These are phyloP conservation scores for Amphipoea oculea DNA, from an alignment of 2,888 invertebrate species.

Conservation along the genomic window DNA sequence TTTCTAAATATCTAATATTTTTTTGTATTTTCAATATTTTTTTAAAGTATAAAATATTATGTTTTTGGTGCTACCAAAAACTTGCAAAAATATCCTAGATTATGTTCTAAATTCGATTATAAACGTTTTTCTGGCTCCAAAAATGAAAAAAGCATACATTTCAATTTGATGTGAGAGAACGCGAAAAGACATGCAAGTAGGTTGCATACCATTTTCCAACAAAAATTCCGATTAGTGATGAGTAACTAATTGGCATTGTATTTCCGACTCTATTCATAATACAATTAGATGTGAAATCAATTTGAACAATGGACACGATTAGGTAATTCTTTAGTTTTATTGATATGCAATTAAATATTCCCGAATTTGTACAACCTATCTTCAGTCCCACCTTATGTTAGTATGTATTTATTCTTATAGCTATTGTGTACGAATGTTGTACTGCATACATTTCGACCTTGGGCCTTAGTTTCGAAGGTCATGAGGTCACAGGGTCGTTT, in stretches of 20 bases:
- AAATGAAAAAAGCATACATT: background rate
- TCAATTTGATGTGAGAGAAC: background rate
- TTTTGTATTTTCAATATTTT: background rate
- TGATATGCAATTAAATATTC: slow-evolving; percentile 27
- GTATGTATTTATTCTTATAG: slow-evolving; percentile 62
- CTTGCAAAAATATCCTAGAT: background rate
- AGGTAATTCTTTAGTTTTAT: background rate
- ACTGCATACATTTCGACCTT: slow-evolving; percentile 67
- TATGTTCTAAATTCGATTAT: background rate
- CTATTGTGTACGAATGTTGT: slow-evolving; percentile 71
- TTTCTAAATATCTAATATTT: background rate
- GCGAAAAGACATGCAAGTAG: background rate
- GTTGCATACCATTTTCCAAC: background rate
- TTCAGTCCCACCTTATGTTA: slow-evolving; percentile 47
- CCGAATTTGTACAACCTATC: background rate
- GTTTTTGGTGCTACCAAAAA: background rate
- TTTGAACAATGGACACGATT: background rate
- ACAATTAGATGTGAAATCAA: background rate
- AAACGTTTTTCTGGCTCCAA: background rate
- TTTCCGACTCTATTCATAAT: background rate
- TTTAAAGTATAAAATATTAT: too few relatives aligned
- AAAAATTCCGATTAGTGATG: background rate
- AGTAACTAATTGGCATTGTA: background rate
- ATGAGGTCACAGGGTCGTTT: slow-evolving; percentile 66
- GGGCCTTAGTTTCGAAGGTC: slow-evolving; percentile 60